Percentiles rank a stretch among this genome's conserved stretches.
Conservation (phyloP, 2,113 vertebrate species). For the Pyxicephalus adspersus region DNA sequence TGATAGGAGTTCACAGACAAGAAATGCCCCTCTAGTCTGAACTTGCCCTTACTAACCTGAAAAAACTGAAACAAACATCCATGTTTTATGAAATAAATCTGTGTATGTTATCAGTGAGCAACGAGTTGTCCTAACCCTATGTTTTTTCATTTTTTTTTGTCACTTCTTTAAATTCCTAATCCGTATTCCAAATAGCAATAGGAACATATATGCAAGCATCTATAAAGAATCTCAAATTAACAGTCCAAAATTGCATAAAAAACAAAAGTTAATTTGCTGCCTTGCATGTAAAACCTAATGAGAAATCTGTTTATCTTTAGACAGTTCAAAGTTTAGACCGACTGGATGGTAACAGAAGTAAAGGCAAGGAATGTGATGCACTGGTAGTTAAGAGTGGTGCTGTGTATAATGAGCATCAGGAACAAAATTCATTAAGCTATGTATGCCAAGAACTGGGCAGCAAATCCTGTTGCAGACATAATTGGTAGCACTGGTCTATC, state of each 20-base stretch:
- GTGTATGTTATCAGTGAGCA: no score
- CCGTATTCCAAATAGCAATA: no score
- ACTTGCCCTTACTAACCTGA: no score
- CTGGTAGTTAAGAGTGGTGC: not conserved
- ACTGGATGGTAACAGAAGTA: constrained; percentile 30
- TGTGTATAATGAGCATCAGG: constrained; percentile 45
- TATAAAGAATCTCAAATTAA: no score
- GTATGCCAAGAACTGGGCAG: constrained; percentile 3
- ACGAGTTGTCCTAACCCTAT: no score
- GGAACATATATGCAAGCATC: no score
- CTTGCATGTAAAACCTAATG: constrained; percentile 38
- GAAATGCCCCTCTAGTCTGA: no score
- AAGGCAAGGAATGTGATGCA: constrained; percentile 12
- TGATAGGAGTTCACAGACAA: no score
- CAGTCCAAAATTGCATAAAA: not conserved
- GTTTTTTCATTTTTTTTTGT: no score
- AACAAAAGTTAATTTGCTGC: not conserved
- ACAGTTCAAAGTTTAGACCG: constrained; percentile 58
- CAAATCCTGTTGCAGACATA: not conserved
- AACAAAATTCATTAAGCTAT: constrained; percentile 33
- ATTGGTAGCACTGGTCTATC: constrained; percentile 46
- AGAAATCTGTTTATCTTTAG: constrained; percentile 43
- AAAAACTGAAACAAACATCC: no score
- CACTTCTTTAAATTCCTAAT: no score
- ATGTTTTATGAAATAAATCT: no score